Base-by-base conservation (phyloP, 2,888 invertebrate genomes). In the Caenorhabditis sp. region DNA sequence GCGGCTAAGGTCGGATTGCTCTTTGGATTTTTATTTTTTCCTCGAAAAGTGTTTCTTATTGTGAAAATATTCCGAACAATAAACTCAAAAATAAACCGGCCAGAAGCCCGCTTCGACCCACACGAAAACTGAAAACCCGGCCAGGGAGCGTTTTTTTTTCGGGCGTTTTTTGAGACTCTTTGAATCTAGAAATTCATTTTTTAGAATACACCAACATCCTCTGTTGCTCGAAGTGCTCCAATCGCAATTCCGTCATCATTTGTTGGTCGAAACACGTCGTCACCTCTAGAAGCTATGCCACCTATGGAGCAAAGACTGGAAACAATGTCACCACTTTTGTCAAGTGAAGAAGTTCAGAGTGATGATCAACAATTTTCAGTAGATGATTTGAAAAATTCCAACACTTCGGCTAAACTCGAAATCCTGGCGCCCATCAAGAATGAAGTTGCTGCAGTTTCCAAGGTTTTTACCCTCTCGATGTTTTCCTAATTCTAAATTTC, bases 181-280 rank as follows among this genome's bases (percentile, higher is more conserved):
- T n/a, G n/a, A n/a, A n/a, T n/a, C n/a, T n/a, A n/a, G n/a, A n/a
- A n/a, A n/a, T n/a, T n/a, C n/a, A n/a, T n/a, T 14, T 37, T 49
- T 66, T 37, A 70, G 70, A 68, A 62, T 21, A 31, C 26, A 4
- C 62, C 67, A 1, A 43, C 65, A 1, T 49, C 69, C 1, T 66
- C 69, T 3, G 26, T 65, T 0, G 69, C 69, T 14, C 61, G 65
- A 49, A 71, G 71, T 23, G 78, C 78, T 26, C 78, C 78, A 12
- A 79, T 79, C 58, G 65, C 68, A 23, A 79, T 79, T 26, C 78
- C 78, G n/a, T 63, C 54, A 27, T 63, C 6, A 21, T 21, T 51
- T n/a, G 24, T 1, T 14, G 17, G 3, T 17, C 55, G 55, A 14
- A 8, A n/a, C n/a, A n/a, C 26, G 3, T 27, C 4, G 31, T 26